Percentiles rank a stretch among this genome's conserved stretches.
Evolutionary conservation across 2,113 vertebrate species (phyloP).

Genomic region (Anhinga rufa): DNA sequence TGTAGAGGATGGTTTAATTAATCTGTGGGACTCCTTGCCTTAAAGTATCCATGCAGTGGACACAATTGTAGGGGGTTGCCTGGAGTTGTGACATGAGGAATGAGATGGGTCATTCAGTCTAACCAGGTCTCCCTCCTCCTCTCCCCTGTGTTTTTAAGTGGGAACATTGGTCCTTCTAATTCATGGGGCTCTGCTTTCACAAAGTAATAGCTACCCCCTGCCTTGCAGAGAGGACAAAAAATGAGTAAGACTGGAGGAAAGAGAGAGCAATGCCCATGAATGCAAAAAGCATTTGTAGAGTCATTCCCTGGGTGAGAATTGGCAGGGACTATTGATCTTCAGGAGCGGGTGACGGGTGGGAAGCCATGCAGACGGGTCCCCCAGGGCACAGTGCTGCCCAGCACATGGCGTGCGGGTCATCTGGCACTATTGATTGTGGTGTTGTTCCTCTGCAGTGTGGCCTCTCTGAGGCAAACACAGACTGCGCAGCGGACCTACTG

Average conservation of each 20-base stretch:
- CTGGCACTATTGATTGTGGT: background rate
- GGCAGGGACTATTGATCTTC: background rate
- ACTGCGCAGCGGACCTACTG: background rate
- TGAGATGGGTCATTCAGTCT: background rate
- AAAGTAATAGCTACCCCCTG: background rate
- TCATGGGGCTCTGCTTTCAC: background rate
- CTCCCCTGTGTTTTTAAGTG: background rate
- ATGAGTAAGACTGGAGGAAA: background rate
- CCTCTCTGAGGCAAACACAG: background rate
- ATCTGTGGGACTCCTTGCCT: background rate
- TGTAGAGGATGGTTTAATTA: background rate
- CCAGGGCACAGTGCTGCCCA: background rate
- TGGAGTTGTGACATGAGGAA: background rate
- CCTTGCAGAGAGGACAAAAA: background rate
- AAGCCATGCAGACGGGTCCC: background rate
- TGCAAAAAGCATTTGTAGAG: background rate
- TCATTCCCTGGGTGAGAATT: background rate
- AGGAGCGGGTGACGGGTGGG: background rate
- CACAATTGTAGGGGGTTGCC: background rate
- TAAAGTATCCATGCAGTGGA: too few species aligned
- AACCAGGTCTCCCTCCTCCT: background rate
- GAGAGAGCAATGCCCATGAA: background rate
- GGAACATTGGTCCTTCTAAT: background rate
- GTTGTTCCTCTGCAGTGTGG: background rate
- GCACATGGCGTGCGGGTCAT: background rate